A percentile compares a stretch with the other conserved stretches of the same genome.
Conservation (phyloP, 2,797 vertebrate genomes). For the Bovichtus diacanthus region DNA sequence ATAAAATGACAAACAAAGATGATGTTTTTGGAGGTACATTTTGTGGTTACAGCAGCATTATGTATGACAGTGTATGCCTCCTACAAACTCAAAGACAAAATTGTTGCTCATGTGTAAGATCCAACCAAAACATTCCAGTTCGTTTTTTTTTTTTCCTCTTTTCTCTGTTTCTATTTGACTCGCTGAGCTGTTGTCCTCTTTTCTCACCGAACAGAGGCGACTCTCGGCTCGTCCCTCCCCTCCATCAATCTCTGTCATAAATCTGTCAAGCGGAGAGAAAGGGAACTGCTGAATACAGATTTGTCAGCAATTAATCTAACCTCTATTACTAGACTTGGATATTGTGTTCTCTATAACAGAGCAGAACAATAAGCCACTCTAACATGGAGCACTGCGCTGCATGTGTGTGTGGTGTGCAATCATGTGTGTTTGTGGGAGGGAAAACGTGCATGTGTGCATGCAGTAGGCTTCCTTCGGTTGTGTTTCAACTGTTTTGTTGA, state of each 20-base stretch:
- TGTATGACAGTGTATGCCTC: neutral
- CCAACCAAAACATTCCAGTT: constrained; percentile 39
- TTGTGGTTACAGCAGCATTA: neutral
- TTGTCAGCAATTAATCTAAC: constrained; percentile 89
- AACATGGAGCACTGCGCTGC: constrained; percentile 50
- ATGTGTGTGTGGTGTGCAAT: constrained; percentile 52
- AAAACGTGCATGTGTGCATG: neutral
- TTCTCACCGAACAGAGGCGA: constrained; percentile 66
- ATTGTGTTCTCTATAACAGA: constrained; percentile 71
- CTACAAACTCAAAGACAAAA: constrained; percentile 31
- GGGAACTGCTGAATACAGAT: constrained; percentile 85
- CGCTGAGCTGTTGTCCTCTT: constrained; percentile 64
- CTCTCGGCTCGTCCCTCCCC: constrained; percentile 74
- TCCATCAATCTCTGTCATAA: constrained; percentile 89
- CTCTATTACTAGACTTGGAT: constrained; percentile 84
- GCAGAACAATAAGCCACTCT: constrained; percentile 82
- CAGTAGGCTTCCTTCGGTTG: constrained; percentile 14
- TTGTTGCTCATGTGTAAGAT: constrained; percentile 14
- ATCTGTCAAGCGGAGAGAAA: constrained; percentile 84
- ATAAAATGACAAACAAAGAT: neutral
- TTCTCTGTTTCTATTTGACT: constrained; percentile 49
- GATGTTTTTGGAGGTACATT: too few relatives aligned
- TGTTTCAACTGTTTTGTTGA: constrained; percentile 34
- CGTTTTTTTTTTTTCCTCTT: constrained; percentile 13
- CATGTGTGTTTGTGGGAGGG: neutral